These are phyloP conservation scores for Leucophenga montana DNA, from an alignment of 2,888 invertebrate genomes.

Conservation along the genomic window DNA sequence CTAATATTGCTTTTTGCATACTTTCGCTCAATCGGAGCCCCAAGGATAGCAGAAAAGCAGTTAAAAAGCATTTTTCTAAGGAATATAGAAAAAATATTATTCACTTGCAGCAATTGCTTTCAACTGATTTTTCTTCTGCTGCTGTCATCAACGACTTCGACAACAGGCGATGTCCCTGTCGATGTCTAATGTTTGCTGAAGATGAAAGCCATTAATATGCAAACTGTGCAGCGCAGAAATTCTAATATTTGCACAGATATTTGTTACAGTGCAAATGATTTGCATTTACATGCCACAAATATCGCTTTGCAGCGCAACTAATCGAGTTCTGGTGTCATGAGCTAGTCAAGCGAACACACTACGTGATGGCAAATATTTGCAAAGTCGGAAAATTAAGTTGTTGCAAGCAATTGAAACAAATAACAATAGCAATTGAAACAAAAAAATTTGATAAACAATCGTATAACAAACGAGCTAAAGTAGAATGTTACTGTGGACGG, in stretches of 20 bases:
- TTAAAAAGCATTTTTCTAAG: not conserved
- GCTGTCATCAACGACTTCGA: not conserved
- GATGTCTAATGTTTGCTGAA: not conserved
- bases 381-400: conserved; percentile 23
- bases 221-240: conserved; percentile 17
- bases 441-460: not conserved
- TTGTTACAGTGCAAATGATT: conserved; percentile 26
- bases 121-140: not conserved
- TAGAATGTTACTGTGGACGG: too few species aligned
- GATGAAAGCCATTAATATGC: conserved; percentile 21
- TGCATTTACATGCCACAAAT: conserved; percentile 25
- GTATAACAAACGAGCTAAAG: too few species aligned
- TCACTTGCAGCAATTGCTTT: not conserved
- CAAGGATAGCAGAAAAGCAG: conserved; percentile 6
- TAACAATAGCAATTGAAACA: not conserved
- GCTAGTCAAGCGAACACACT: not conserved
- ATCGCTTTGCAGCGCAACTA: not conserved
- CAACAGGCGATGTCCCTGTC: not conserved
- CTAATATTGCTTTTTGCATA: conserved; percentile 5
- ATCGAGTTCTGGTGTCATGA: not conserved
- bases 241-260: conserved; percentile 20
- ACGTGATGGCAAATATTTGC: conserved; percentile 15
- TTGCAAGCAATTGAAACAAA: conserved; percentile 16
- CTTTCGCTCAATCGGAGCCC: not conserved
- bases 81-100: not conserved